Percentiles rank a stretch among this genome's conserved stretches.
These are phyloP conservation scores for Microcaecilia unicolor DNA, from an alignment of 2,797 vertebrate genomes.

Conservation along the genomic window DNA sequence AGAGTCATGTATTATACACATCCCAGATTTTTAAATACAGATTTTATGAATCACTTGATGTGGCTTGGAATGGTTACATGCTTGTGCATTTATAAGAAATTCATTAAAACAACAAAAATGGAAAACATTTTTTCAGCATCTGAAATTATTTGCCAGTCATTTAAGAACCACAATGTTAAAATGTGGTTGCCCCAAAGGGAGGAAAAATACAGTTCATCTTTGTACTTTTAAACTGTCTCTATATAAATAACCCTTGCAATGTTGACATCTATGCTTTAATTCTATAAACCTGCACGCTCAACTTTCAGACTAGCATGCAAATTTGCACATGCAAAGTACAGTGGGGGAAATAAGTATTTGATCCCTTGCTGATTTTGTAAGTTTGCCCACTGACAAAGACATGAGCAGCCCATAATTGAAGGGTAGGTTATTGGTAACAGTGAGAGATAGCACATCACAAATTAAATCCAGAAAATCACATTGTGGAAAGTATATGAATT, in stretches of 20 bases:
- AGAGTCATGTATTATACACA: conserved; percentile 26
- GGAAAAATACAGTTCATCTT: conserved; percentile 39
- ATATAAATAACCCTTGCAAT: conserved; percentile 28
- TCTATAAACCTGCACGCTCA: no score
- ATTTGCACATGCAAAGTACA: no score
- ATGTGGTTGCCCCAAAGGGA: conserved; percentile 35
- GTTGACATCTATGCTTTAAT: conserved; percentile 18
- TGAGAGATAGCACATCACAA: no score
- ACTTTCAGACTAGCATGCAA: no score
- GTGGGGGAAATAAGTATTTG: no score
- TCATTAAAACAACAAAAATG: conserved; percentile 15
- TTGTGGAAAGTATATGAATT: no score
- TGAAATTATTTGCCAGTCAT: conserved; percentile 36
- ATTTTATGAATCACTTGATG: conserved; percentile 41
- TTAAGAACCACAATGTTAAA: conserved; percentile 41
- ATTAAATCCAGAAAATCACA: no score
- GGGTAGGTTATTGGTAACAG: no score
- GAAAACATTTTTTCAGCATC: conserved; percentile 22
- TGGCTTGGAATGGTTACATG: conserved; percentile 44
- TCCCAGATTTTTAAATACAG: conserved; percentile 39
- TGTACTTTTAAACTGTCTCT: conserved; percentile 15
- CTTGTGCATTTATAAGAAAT: conserved; percentile 31
- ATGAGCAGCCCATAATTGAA: no score
- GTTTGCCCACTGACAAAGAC: no score
- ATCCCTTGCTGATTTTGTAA: no score